Evolutionary conservation across 2,797 vertebrate genomes (phyloP).

Genomic region (Myotis planiceps): DNA sequence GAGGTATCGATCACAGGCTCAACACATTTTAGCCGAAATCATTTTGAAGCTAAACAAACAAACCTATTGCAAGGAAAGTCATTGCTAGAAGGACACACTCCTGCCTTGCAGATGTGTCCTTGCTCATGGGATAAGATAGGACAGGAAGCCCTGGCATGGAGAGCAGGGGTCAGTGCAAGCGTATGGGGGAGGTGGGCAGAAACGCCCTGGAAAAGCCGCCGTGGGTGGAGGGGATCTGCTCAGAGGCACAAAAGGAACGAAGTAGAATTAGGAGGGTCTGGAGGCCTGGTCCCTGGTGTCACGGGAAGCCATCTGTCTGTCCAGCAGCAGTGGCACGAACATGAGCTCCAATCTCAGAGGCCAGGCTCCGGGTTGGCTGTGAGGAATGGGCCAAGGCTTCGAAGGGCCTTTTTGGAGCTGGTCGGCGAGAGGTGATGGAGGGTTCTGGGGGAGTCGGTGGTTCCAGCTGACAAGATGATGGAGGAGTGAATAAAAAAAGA

Average conservation of each 20-base stretch:
- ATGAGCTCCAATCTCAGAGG: not conserved
- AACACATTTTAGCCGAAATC: not conserved
- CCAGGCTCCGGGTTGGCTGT: not conserved
- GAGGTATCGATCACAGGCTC: not conserved
- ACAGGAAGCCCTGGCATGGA: not conserved
- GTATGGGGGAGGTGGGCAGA: not conserved
- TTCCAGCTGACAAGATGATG: conserved; percentile 80
- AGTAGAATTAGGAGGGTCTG: not conserved
- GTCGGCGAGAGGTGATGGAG: conserved; percentile 58
- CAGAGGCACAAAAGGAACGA: not conserved
- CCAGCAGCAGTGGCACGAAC: fast-evolving
- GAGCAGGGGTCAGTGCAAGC: not conserved
- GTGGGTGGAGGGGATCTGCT: not conserved
- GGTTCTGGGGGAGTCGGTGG: conserved; percentile 41
- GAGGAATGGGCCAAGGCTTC: fast-evolving
- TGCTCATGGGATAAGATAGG: not conserved
- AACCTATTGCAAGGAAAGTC: not conserved
- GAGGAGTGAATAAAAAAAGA: conserved; percentile 76
- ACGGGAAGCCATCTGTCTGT: not conserved
- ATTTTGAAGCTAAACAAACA: not conserved
- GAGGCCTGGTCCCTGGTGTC: not conserved
- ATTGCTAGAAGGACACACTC: not conserved
- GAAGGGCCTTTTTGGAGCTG: not conserved
- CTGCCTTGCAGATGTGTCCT: not conserved
- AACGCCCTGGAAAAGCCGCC: not conserved